Conservation (phyloP, 1,140 invertebrate species). For the Heliconius himera region DNA sequence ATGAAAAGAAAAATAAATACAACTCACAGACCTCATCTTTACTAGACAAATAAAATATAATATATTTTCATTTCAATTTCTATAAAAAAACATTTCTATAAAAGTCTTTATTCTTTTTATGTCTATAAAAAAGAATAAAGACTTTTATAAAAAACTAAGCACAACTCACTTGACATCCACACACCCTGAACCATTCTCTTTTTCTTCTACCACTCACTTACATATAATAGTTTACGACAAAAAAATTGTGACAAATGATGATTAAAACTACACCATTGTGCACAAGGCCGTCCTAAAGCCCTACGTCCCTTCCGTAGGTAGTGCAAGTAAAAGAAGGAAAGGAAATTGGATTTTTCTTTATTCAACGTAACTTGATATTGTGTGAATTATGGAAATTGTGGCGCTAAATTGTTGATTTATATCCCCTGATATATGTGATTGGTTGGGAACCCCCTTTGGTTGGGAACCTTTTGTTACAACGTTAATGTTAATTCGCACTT, state of each 20-base stretch:
- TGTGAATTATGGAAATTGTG: conserved; percentile 79
- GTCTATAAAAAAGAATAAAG: too few relatives aligned
- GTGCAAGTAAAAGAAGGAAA: conserved; percentile 51
- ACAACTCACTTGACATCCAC: not conserved
- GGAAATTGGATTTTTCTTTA: conserved; percentile 77
- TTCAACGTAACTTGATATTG: conserved; percentile 75
- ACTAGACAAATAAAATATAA: too few relatives aligned
- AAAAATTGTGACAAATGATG: conserved; percentile 33
- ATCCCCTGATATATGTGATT: conserved; percentile 60
- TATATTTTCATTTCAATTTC: too few relatives aligned
- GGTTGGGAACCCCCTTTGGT: conserved; percentile 45
- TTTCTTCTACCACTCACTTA: not conserved
- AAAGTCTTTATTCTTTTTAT: too few relatives aligned
- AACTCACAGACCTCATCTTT: too few relatives aligned
- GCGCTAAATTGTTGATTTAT: conserved; percentile 78
- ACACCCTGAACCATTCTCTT: not conserved
- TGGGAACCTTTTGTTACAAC: conserved; percentile 33
- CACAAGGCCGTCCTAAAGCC: conserved; percentile 40
- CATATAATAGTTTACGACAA: conserved; percentile 14
- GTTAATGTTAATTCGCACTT: conserved; percentile 22
- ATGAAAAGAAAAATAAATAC: too few relatives aligned
- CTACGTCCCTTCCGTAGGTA: conserved; percentile 54
- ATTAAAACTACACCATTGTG: conserved; percentile 37
- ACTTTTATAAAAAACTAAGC: too few relatives aligned
- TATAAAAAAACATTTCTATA: too few relatives aligned